phyloP scores from a whole-genome alignment of 2,888 invertebrate species.

The Lasioglossum calceatum region DNA sequence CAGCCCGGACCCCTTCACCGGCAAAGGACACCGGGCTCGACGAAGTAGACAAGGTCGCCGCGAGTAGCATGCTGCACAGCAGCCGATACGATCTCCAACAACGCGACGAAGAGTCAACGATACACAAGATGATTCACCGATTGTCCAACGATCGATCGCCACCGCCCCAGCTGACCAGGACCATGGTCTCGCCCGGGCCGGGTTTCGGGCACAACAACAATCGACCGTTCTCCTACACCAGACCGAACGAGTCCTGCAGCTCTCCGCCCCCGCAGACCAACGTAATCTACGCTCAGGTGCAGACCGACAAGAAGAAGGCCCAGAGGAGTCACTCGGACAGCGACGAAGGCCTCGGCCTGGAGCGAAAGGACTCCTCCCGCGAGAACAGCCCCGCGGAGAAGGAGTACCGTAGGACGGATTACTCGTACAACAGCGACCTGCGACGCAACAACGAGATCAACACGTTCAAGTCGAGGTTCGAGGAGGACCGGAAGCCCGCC shows the following conservation, averaged over 20 bases:
- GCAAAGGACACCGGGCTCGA: conserved; percentile 59
- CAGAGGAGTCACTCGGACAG: conserved; percentile 89
- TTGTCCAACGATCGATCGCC: conserved; percentile 90
- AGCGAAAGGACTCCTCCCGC: conserved; percentile 84
- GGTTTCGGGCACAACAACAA: conserved; percentile 89
- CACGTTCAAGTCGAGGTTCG: conserved; percentile 75
- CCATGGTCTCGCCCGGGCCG: conserved; percentile 87
- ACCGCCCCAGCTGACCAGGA: conserved; percentile 87
- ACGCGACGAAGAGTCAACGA: conserved; percentile 84
- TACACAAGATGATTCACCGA: conserved; percentile 91
- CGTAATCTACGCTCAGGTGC: conserved; percentile 92
- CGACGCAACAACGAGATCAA: conserved; percentile 81
- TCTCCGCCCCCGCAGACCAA: conserved; percentile 85
- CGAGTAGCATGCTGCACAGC: conserved; percentile 80
- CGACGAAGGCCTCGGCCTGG: conserved; percentile 92
- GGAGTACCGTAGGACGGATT: conserved; percentile 78
- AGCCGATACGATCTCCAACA: conserved; percentile 80
- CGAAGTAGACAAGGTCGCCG: conserved; percentile 58
- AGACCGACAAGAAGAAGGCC: conserved; percentile 85
- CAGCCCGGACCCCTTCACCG: conserved; percentile 56
- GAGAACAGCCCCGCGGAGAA: conserved; percentile 83
- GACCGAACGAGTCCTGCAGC: conserved; percentile 84
- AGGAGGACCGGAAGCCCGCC: conserved; percentile 69
- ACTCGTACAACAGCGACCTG: conserved; percentile 76
- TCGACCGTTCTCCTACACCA: conserved; percentile 93